phyloP scores from a whole-genome alignment of 2,113 vertebrate genomes.

The Mellivora capensis region DNA sequence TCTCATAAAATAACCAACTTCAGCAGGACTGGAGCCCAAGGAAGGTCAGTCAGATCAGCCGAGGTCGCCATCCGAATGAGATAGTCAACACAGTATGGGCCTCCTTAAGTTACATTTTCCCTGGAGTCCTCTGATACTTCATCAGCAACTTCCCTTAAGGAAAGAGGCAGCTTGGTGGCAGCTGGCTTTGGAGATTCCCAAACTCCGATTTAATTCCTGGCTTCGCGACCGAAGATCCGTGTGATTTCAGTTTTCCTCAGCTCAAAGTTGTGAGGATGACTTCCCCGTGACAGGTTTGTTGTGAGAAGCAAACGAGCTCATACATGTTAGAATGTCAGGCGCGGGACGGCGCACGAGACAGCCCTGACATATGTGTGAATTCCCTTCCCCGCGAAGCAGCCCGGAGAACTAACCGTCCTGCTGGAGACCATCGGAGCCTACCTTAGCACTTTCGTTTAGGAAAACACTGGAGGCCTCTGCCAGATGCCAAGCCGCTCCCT shows the following conservation, averaged over 20 bases:
- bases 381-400: neutral
- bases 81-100: neutral
- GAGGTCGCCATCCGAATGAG: neutral
- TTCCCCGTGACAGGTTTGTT: neutral
- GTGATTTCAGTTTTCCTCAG: neutral
- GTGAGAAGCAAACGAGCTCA: neutral
- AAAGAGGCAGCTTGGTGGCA: neutral
- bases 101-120: neutral
- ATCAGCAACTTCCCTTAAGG: neutral
- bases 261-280: neutral
- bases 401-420: neutral
- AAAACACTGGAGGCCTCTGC: constrained; percentile 2
- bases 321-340: neutral
- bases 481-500: neutral
- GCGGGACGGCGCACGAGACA: neutral
- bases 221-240: neutral
- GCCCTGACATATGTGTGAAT: neutral
- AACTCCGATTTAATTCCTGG: neutral
- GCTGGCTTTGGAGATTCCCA: neutral
- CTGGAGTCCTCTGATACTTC: neutral
- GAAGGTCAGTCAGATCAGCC: neutral
- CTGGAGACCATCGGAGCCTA: neutral
- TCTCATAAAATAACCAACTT: neutral
- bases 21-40: neutral
- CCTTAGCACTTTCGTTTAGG: neutral